Conservation (phyloP, 2,888 invertebrate genomes). For the Aphodius granarius region DNA sequence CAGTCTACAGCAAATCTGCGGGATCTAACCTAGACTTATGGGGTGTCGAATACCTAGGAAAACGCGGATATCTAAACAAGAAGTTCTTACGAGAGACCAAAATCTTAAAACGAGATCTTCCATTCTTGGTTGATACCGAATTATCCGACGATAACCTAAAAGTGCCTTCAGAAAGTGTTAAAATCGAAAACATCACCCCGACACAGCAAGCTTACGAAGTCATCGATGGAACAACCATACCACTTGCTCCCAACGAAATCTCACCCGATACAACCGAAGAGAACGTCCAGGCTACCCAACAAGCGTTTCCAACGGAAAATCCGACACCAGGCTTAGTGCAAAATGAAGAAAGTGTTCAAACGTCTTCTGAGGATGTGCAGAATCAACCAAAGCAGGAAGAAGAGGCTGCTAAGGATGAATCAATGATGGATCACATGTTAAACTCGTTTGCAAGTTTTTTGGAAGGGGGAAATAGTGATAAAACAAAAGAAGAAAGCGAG, state of each 20-base stretch:
- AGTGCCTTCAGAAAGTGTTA: conserved; percentile 36
- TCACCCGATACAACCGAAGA: conserved; percentile 18
- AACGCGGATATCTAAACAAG: conserved; percentile 67
- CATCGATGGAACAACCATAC: conserved; percentile 70
- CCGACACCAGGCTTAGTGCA: neutral
- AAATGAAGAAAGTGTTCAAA: neutral
- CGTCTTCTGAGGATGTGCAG: neutral
- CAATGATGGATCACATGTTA: neutral
- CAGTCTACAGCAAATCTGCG: conserved; percentile 71
- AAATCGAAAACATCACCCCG: conserved; percentile 34
- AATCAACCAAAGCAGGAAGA: conserved; percentile 12
- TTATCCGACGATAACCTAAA: conserved; percentile 35
- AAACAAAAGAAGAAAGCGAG: conserved; percentile 27
- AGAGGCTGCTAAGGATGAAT: neutral
- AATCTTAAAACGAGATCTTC: conserved; percentile 53
- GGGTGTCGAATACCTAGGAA: conserved; percentile 70
- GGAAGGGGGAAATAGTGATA: neutral
- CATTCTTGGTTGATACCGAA: conserved; percentile 55
- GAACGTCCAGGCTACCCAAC: conserved; percentile 11
- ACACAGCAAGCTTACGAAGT: conserved; percentile 52
- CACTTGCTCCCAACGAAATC: conserved; percentile 33
- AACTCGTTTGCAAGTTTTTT: neutral
- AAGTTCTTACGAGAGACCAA: conserved; percentile 63
- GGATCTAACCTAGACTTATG: conserved; percentile 64
- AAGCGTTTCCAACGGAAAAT: neutral